A percentile compares a stretch with the other conserved stretches of the same genome.
These are phyloP conservation scores for Euschistus heros DNA, from an alignment of 1,140 invertebrate species.

Conservation along the genomic window DNA sequence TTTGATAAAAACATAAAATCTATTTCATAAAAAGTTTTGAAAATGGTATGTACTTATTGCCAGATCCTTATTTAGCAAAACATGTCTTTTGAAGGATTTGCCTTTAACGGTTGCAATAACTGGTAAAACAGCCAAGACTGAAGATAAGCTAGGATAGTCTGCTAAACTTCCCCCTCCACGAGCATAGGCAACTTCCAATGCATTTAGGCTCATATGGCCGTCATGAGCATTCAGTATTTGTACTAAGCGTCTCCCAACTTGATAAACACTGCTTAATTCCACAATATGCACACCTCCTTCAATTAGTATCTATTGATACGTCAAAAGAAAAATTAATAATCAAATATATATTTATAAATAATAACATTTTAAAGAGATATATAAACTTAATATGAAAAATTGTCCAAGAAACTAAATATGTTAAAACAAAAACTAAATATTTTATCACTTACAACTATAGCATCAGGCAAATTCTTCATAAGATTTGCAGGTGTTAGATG, in stretches of 20 bases:
- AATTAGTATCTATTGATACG: conserved; percentile 16
- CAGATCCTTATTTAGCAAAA: conserved; percentile 39
- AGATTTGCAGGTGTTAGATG: conserved; percentile 9
- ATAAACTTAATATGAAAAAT: no score
- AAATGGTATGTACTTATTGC: conserved; percentile 31
- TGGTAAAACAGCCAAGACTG: conserved; percentile 43
- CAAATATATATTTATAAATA: no score
- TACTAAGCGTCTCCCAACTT: conserved; percentile 47
- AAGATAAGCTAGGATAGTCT: conserved; percentile 45
- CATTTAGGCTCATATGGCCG: conserved; percentile 41
- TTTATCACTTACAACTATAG: neutral
- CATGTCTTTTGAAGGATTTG: conserved; percentile 35
- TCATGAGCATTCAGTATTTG: conserved; percentile 42
- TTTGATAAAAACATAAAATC: neutral
- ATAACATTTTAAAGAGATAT: no score
- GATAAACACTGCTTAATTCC: conserved; percentile 44
- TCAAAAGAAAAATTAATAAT: no score
- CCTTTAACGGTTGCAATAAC: conserved; percentile 43
- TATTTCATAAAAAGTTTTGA: neutral
- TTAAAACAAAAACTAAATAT: no score
- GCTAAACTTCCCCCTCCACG: conserved; percentile 43
- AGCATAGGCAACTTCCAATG: conserved; percentile 45
- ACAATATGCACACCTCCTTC: conserved; percentile 36
- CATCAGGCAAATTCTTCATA: conserved; percentile 8
- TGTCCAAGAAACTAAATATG: no score